Evolutionary conservation across 2,113 vertebrate genomes (phyloP).

Genomic region (Periophthalmodon schlosseri): DNA sequence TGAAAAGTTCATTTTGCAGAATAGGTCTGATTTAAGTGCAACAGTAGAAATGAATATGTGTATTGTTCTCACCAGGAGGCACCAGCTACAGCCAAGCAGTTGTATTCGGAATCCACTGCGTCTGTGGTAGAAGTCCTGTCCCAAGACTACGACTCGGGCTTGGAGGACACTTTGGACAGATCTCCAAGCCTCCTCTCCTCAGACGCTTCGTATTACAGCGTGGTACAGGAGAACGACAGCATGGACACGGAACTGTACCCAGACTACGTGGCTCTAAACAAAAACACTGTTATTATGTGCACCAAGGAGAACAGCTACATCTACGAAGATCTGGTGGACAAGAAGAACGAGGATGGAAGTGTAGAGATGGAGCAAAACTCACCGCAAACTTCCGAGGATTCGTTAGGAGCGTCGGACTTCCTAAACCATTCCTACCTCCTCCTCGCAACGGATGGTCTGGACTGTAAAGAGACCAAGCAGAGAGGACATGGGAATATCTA

Average conservation of each 20-base stretch:
- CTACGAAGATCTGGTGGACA: constrained; percentile 25
- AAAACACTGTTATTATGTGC: constrained; percentile 36
- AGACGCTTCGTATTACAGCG: constrained; percentile 6
- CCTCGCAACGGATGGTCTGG: constrained; percentile 21
- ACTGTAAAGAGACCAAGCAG: background rate
- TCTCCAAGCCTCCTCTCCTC: constrained; percentile 24
- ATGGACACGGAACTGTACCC: constrained; percentile 29
- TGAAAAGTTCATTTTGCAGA: no score
- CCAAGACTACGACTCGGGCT: constrained; percentile 34
- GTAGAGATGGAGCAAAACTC: constrained; percentile 1
- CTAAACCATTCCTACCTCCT: constrained; percentile 70
- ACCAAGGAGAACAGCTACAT: constrained; percentile 63
- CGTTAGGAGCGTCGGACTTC: constrained; percentile 41
- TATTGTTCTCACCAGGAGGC: constrained; percentile 50
- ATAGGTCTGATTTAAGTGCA: no score
- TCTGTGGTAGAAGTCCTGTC: constrained; percentile 77
- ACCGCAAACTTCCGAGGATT: constrained; percentile 15
- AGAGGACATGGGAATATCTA: constrained; percentile 53
- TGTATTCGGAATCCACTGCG: constrained; percentile 56
- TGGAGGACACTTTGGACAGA: constrained; percentile 25
- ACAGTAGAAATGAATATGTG: background rate
- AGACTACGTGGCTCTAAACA: constrained; percentile 76
- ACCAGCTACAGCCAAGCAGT: constrained; percentile 64
- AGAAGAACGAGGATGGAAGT: background rate
- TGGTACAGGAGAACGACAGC: constrained; percentile 9